Evolutionary conservation across 2,888 invertebrate species (phyloP).

Genomic region (Gnatocerus cornutus): DNA sequence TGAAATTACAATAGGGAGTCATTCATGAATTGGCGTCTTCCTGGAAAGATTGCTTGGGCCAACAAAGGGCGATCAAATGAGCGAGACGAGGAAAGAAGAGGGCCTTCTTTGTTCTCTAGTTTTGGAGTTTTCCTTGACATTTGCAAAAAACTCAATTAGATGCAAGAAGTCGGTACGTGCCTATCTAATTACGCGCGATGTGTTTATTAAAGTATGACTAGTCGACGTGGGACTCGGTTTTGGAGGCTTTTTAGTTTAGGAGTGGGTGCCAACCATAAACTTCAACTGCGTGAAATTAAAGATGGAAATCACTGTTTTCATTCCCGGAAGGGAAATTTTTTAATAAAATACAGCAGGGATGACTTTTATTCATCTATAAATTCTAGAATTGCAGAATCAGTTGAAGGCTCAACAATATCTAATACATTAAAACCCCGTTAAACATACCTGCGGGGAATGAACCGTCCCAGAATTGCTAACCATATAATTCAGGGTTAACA

Average conservation of each 20-base stretch:
- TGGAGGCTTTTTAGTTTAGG: background rate
- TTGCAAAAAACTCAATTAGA: background rate
- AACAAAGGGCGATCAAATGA: background rate
- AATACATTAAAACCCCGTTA: no score
- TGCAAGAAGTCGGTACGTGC: background rate
- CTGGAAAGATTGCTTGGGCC: constrained; percentile 8
- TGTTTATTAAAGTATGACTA: constrained; percentile 21
- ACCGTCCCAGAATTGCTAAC: no score
- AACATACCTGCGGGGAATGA: no score
- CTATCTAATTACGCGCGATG: constrained; percentile 10
- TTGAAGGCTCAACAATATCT: no score
- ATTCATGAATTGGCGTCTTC: constrained; percentile 21
- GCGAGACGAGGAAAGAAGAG: background rate
- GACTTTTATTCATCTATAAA: no score
- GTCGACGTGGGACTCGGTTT: constrained; percentile 9
- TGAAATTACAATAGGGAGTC: constrained; percentile 19
- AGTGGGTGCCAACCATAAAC: constrained; percentile 4
- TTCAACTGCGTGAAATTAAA: background rate
- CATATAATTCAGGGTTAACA: no score
- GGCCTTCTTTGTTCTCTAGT: constrained; percentile 3
- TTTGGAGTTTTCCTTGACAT: constrained; percentile 25
- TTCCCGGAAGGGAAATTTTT: no score
- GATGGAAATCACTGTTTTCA: no score
- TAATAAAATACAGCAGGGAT: no score
- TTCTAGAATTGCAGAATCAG: no score